Percentiles rank a stretch among this genome's conserved stretches.
These are phyloP conservation scores for Zootermopsis nevadensis DNA, from an alignment of 2,888 invertebrate genomes.

Conservation along the genomic window DNA sequence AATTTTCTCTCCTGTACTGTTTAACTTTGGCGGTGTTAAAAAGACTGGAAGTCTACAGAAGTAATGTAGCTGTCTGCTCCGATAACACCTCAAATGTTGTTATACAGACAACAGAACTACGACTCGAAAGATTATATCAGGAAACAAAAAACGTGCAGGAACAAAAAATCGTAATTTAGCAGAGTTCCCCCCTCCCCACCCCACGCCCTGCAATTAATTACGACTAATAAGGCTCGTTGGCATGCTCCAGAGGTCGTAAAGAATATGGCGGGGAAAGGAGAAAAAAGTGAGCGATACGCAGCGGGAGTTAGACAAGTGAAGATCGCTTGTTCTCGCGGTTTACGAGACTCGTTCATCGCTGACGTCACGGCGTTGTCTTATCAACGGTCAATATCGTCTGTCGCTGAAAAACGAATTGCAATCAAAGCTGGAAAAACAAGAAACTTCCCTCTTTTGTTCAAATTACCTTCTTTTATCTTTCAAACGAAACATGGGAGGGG, in stretches of 20 bases:
- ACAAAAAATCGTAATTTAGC: background rate
- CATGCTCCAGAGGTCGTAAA: slow-evolving; percentile 15
- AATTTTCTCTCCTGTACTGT: too few species aligned
- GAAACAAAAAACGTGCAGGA: background rate
- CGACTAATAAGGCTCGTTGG: slow-evolving; percentile 12
- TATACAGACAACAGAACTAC: background rate
- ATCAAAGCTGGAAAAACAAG: background rate
- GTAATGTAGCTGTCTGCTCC: too few species aligned
- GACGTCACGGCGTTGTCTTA: background rate
- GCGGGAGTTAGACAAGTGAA: background rate
- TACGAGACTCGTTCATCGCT: background rate
- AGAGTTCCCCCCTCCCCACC: background rate
- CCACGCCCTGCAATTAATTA: slow-evolving; percentile 15
- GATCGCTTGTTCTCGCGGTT: background rate
- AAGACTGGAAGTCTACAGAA: too few species aligned
- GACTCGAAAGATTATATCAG: background rate
- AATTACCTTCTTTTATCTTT: background rate
- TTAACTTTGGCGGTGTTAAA: too few species aligned
- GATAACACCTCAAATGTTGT: background rate
- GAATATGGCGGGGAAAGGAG: background rate
- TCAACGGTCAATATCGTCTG: slow-evolving; percentile 20
- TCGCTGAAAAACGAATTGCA: slow-evolving; percentile 19
- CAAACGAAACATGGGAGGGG: background rate
- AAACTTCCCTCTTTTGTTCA: background rate
- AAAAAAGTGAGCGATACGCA: background rate